These are phyloP conservation scores for Holotrichia oblita DNA, from an alignment of 1,140 invertebrate species.

Conservation along the genomic window DNA sequence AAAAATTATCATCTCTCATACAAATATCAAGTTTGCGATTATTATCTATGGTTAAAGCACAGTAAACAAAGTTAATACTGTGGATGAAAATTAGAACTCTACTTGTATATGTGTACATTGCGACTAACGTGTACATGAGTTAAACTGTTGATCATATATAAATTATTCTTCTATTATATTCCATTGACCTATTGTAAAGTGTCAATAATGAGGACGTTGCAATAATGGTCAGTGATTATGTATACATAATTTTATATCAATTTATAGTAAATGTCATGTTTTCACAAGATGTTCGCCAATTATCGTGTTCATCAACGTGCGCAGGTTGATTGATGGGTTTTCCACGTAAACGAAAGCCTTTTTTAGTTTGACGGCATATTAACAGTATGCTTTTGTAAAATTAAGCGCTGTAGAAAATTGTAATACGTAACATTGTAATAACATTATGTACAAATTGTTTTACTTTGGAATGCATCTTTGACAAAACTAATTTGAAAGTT, in stretches of 20 bases:
- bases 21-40: not conserved
- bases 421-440: too few species aligned
- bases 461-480: too few species aligned
- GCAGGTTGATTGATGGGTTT: not conserved
- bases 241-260: not conserved
- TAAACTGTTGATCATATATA: not conserved
- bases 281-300: not conserved
- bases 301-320: not conserved
- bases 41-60: not conserved
- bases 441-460: too few species aligned
- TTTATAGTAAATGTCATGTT: not conserved
- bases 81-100: not conserved
- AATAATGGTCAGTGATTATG: not conserved
- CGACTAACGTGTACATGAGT: not conserved
- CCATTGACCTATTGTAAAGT: not conserved
- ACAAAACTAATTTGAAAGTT: too few species aligned
- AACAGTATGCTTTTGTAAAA: too few species aligned
- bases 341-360: not conserved
- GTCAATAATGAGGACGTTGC: not conserved
- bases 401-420: too few species aligned
- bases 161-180: not conserved
- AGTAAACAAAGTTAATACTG: not conserved
- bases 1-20: not conserved
- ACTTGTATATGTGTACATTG: not conserved
- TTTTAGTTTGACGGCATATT: not conserved